phyloP scores from a whole-genome alignment of 2,888 invertebrate species.

The Gymnocheta viridis region DNA sequence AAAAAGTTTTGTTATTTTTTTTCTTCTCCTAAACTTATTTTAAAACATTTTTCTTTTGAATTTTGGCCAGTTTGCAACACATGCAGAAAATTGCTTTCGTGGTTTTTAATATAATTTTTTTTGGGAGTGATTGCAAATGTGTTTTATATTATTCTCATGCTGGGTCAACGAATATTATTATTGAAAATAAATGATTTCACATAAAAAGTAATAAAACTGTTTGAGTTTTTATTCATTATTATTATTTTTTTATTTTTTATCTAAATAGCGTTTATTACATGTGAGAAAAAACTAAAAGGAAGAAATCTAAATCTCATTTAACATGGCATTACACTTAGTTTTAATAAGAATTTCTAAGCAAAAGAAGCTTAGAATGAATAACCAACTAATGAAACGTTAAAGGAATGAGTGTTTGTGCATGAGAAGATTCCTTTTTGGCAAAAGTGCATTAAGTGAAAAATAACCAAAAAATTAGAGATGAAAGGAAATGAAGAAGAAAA shows the following conservation, averaged over 20 bases:
- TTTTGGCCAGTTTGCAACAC: slow-evolving; percentile 40
- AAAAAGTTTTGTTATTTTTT: neutral
- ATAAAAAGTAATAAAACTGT: slow-evolving; percentile 67
- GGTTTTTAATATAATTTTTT: slow-evolving; percentile 41
- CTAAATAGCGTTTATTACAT: slow-evolving; percentile 50
- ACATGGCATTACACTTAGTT: slow-evolving; percentile 37
- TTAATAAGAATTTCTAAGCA: slow-evolving; percentile 17
- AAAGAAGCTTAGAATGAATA: slow-evolving; percentile 62
- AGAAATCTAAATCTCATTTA: slow-evolving; percentile 34
- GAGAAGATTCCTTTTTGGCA: slow-evolving; percentile 18
- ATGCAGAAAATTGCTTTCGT: slow-evolving; percentile 63
- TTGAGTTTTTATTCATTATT: slow-evolving; percentile 12
- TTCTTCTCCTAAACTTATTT: neutral
- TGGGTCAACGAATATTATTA: slow-evolving; percentile 51
- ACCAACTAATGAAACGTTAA: slow-evolving; percentile 35
- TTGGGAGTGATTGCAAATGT: slow-evolving; percentile 23
- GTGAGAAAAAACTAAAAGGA: neutral
- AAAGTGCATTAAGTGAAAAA: slow-evolving; percentile 54
- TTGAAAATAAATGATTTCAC: slow-evolving; percentile 68
- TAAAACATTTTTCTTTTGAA: neutral
- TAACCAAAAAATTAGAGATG: slow-evolving; percentile 22
- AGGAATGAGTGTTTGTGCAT: neutral
- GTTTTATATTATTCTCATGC: slow-evolving; percentile 24
- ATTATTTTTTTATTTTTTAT: slow-evolving; percentile 29
- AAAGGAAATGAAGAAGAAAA: neutral